Evolutionary conservation across 2,113 vertebrate genomes (phyloP), one percentile per base, ranked within the genome.

Genomic region (Mesocricetus auratus): DNA sequence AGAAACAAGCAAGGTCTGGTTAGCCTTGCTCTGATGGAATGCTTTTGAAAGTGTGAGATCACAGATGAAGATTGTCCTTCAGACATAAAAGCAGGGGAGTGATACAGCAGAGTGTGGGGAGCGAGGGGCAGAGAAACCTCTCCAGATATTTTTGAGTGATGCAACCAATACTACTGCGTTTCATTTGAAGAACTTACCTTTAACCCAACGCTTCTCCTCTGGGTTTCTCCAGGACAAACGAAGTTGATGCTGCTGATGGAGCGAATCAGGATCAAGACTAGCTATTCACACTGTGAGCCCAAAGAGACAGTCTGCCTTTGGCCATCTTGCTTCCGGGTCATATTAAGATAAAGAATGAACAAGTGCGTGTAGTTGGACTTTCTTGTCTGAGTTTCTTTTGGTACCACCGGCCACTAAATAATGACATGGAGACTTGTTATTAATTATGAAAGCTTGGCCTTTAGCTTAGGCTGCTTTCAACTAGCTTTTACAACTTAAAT

Each of bases 1-100:
- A 87, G 81, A 87, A 95, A 93, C 86, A 87, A 95, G 21, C 39
- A 89, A 86, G 87, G 50, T 50, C 79, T 86, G n/a, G 62, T 68
- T 66, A 86, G 58, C 12, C 66, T 39, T 36, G 50, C 90, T 77
- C 58, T 87, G 68, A 93, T 53, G 29, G 26, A 45, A 74, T 7
- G 50, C 12, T 17, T 75, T 62, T 90, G 74, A 82, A 53, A 75
- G 22, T 82, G 9, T 24, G 77, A 83, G 50, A 39, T 42, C 31
- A 83, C 33, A 77, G 26, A 71, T 21, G 53, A 86, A 82, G 62
- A 83, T 87, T 93, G 50, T 92, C 78, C 42, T 77, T 83, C 42
- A 78, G 0, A 22, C 31, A 39, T 47, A 42, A 60, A 8, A 45
- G 39, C 24, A 64, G 42, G 15, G 42, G 75, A 56, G 45, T 47